These are phyloP conservation scores for Psittacula derbiana DNA, from an alignment of 2,797 vertebrate genomes.

Conservation along the genomic window DNA sequence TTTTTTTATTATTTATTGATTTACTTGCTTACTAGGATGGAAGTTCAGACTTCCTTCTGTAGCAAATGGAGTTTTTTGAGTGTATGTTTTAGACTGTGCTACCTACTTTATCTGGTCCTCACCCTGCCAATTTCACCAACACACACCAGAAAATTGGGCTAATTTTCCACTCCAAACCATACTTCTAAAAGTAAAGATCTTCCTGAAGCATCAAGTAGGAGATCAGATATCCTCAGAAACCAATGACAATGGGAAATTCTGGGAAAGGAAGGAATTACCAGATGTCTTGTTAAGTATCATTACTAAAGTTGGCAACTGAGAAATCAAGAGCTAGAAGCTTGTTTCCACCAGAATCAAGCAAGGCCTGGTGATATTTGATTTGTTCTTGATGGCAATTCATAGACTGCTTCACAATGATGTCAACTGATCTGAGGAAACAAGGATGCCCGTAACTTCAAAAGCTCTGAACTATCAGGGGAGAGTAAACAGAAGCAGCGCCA, in stretches of 20 bases:
- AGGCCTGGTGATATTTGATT: neutral
- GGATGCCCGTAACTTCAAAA: neutral
- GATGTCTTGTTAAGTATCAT: neutral
- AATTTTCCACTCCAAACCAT: neutral
- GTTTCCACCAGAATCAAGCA: neutral
- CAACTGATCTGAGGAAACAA: neutral
- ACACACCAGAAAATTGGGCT: fast-evolving
- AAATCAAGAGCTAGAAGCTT: neutral
- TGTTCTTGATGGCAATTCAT: neutral
- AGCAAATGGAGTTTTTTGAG: neutral
- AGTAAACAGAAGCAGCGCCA: neutral
- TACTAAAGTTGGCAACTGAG: neutral
- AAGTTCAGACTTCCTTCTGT: neutral
- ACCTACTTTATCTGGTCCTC: neutral
- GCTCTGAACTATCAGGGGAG: neutral
- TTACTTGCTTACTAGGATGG: neutral
- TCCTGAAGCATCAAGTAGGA: neutral
- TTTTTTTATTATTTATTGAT: conserved; percentile 47
- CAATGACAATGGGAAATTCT: neutral
- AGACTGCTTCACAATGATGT: neutral
- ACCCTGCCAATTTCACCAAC: neutral
- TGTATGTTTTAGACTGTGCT: neutral
- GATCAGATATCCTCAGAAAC: neutral
- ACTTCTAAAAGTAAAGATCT: neutral
- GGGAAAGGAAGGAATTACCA: neutral